Conservation (phyloP, 2,113 vertebrate species). For the Manacus vitellinus region DNA sequence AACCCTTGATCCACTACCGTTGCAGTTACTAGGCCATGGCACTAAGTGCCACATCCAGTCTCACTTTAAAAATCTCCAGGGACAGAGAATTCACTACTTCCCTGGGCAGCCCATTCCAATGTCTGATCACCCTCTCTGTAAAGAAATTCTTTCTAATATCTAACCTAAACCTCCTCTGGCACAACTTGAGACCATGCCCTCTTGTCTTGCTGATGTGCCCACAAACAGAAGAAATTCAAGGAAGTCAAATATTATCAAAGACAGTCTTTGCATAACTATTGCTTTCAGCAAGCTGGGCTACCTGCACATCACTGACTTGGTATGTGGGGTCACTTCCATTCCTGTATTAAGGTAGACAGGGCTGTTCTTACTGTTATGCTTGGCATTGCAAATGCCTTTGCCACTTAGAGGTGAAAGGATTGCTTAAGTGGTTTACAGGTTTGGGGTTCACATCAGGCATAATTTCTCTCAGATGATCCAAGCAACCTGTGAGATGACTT, state of each 20-base stretch:
- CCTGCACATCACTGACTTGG: neutral
- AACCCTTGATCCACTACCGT: no score
- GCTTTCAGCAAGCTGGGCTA: neutral
- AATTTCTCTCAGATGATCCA: neutral
- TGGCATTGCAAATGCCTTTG: neutral
- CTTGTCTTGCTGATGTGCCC: neutral
- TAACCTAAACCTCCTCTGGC: no score
- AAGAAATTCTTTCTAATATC: no score
- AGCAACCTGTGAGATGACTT: neutral
- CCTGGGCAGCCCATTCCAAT: no score
- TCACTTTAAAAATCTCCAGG: no score
- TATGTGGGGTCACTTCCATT: neutral
- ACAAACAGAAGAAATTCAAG: slow-evolving; percentile 17
- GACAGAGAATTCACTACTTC: no score
- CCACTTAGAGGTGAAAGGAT: neutral
- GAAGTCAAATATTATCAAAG: neutral
- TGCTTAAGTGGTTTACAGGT: neutral
- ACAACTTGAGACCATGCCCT: no score
- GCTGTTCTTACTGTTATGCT: neutral
- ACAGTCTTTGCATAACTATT: neutral
- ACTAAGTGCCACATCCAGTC: no score
- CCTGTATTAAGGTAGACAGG: neutral
- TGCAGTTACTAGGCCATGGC: no score
- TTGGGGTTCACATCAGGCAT: neutral
- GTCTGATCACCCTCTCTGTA: no score